A percentile compares a stretch with the other conserved stretches of the same genome.
phyloP scores from a whole-genome alignment of 2,888 invertebrate genomes.

The Aporophyla nigra region DNA sequence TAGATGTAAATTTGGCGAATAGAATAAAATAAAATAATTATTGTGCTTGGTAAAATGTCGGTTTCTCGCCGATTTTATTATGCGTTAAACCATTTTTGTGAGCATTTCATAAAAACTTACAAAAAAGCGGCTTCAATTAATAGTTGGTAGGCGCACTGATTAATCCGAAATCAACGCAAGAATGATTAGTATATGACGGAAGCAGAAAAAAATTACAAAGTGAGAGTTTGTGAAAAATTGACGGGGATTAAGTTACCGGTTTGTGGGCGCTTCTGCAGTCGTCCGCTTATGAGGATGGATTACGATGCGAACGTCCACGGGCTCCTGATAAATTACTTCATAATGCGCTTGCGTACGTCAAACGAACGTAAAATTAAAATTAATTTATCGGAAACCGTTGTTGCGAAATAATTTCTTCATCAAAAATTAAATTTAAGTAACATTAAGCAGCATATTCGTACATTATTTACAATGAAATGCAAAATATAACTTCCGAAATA shows the following conservation, averaged over 20 bases:
- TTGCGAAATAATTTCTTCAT: conserved; percentile 48
- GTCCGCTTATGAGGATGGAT: conserved; percentile 79
- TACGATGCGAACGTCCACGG: conserved; percentile 69
- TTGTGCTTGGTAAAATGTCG: not conserved
- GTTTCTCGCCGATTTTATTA: not conserved
- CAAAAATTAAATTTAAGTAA: conserved; percentile 39
- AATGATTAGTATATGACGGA: conserved; percentile 21
- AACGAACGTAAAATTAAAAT: conserved; percentile 66
- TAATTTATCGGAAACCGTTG: conserved; percentile 62
- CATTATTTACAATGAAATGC: conserved; percentile 33
- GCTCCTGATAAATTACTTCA: conserved; percentile 74
- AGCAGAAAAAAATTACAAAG: conserved; percentile 41
- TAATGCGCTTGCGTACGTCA: conserved; percentile 67
- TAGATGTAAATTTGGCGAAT: too few relatives aligned
- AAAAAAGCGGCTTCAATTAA: not conserved
- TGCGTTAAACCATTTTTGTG: not conserved
- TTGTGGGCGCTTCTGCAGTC: conserved; percentile 70
- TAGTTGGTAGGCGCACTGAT: not conserved
- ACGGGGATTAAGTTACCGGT: conserved; percentile 72
- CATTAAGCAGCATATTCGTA: conserved; percentile 25
- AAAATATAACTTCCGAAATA: conserved; percentile 35
- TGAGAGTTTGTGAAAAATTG: conserved; percentile 69
- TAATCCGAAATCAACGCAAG: conserved; percentile 33
- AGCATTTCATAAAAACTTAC: not conserved
- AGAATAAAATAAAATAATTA: too few relatives aligned